Evolutionary conservation across 2,888 invertebrate species (phyloP).

Genomic region (Hirtodrosophila trivittata): DNA sequence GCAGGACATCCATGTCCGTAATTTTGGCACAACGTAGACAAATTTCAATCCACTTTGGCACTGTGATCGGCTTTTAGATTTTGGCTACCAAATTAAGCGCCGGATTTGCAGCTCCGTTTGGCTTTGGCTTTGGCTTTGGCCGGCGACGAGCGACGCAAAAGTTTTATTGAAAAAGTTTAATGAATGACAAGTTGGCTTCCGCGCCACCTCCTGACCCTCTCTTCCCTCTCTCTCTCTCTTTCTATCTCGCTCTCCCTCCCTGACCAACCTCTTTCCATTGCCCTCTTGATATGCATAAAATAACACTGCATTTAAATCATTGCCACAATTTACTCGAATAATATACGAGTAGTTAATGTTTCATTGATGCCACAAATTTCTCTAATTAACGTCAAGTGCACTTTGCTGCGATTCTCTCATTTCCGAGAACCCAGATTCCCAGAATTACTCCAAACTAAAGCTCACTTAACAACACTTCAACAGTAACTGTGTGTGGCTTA

Average conservation of each 20-base stretch:
- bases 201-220: constrained; percentile 3
- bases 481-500: too few relatives aligned
- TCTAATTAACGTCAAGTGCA: too few relatives aligned
- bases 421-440: too few relatives aligned
- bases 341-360: neutral
- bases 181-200: constrained; percentile 66
- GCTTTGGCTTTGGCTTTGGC: constrained; percentile 2
- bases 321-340: constrained; percentile 4
- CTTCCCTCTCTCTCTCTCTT: neutral
- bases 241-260: neutral
- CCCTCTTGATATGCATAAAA: constrained; percentile 17
- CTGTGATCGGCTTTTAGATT: constrained; percentile 28
- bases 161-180: constrained; percentile 78
- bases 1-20: constrained; percentile 5
- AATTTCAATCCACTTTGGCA: constrained; percentile 34
- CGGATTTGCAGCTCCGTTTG: constrained; percentile 55
- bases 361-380: constrained; percentile 3
- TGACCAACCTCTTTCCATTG: neutral
- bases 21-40: constrained; percentile 12
- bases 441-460: too few relatives aligned
- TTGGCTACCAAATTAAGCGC: constrained; percentile 34
- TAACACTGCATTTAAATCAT: constrained; percentile 25
- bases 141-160: constrained; percentile 46
- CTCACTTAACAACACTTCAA: too few relatives aligned
- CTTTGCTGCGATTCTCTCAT: too few relatives aligned